Conservation (phyloP, 1,140 invertebrate genomes). For the Apis laboriosa region DNA sequence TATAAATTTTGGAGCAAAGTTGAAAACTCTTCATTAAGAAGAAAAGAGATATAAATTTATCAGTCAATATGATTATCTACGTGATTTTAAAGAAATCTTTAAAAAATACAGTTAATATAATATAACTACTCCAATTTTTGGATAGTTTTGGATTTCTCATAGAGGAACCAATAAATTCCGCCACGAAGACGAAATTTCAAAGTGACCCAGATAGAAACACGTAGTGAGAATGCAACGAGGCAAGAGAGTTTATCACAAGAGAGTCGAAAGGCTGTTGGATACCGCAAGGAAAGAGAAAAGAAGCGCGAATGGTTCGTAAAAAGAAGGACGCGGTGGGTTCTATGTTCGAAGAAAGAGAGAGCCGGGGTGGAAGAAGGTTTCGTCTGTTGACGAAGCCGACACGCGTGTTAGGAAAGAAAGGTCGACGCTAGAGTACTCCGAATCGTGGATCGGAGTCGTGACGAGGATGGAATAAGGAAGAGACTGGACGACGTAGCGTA, state of each 20-base stretch:
- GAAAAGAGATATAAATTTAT: too few species aligned
- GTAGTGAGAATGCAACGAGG: not conserved
- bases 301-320: not conserved
- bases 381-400: not conserved
- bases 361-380: not conserved
- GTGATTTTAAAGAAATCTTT: too few species aligned
- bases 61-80: too few species aligned
- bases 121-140: too few species aligned
- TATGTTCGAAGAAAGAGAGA: constrained; percentile 20
- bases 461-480: constrained; percentile 17
- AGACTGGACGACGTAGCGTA: not conserved
- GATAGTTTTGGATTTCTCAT: not conserved
- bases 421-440: constrained; percentile 17
- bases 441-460: constrained; percentile 12
- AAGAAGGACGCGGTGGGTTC: constrained; percentile 14
- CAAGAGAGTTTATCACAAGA: not conserved
- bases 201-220: constrained; percentile 8
- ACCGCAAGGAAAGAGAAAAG: not conserved
- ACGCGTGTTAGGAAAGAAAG: constrained; percentile 6
- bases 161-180: not conserved
- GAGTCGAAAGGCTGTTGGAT: not conserved
- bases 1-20: too few species aligned
- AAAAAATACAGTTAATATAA: too few species aligned
- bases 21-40: too few species aligned
- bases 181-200: constrained; percentile 3